phyloP scores from a whole-genome alignment of 2,888 invertebrate genomes.

The Acronicta alni region DNA sequence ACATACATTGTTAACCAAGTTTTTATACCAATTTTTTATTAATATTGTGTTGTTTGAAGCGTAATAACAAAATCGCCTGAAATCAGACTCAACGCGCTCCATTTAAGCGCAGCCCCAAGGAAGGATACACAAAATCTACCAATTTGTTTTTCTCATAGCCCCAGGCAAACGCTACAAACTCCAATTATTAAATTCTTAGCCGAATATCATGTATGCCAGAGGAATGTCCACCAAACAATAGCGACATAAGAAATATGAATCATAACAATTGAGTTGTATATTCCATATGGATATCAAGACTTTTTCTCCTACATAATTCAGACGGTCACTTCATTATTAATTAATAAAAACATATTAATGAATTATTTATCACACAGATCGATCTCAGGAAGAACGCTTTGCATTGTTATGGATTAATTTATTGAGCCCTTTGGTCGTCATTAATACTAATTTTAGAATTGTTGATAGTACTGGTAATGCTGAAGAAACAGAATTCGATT shows the following conservation, averaged over 20 bases:
- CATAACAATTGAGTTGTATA: constrained; percentile 79
- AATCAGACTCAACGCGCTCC: constrained; percentile 31
- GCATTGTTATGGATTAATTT: constrained; percentile 78
- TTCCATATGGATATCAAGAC: constrained; percentile 52
- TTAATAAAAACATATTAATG: constrained; percentile 82
- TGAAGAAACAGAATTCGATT: constrained; percentile 21
- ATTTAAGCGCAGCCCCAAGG: constrained; percentile 61
- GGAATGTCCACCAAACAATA: constrained; percentile 76
- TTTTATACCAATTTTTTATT: constrained; percentile 11
- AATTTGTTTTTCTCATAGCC: constrained; percentile 78
- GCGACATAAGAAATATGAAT: constrained; percentile 79
- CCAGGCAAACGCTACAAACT: constrained; percentile 67
- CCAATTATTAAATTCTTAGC: constrained; percentile 84
- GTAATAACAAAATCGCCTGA: constrained; percentile 39
- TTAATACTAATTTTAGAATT: constrained; percentile 64
- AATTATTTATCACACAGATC: constrained; percentile 77
- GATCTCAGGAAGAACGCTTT: constrained; percentile 63
- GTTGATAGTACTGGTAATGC: constrained; percentile 21
- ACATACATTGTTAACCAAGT: not conserved
- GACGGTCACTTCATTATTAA: constrained; percentile 75
- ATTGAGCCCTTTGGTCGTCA: constrained; percentile 68
- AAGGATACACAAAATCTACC: constrained; percentile 68
- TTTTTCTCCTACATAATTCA: constrained; percentile 67
- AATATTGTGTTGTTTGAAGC: constrained; percentile 23
- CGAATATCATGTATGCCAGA: constrained; percentile 66